Percentiles rank a stretch among this genome's conserved stretches.
phyloP scores from a whole-genome alignment of 2,797 vertebrate genomes.

The Oreochromis mossambicus region DNA sequence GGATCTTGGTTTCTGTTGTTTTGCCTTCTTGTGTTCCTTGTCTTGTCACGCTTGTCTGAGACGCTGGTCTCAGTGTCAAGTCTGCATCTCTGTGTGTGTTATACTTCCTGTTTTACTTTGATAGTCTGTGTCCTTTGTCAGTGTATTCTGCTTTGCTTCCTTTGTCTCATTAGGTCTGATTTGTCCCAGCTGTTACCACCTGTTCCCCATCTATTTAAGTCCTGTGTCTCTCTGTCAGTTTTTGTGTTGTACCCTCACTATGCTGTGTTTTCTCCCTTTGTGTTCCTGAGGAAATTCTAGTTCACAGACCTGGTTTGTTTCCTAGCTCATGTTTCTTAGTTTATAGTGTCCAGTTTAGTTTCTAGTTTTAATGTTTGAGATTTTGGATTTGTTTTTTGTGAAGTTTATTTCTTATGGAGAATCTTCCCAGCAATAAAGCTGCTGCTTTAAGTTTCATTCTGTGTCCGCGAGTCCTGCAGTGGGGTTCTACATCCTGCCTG shows the following conservation, averaged over 20 bases:
- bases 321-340: neutral
- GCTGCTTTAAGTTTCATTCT: neutral
- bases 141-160: neutral
- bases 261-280: neutral
- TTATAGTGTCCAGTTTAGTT: neutral
- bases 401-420: neutral
- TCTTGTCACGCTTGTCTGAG: neutral
- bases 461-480: neutral
- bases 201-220: neutral
- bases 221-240: neutral
- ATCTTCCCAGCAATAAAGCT: neutral
- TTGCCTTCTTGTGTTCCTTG: neutral
- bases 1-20: neutral
- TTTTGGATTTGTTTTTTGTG: neutral
- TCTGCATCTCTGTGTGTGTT: accelerated
- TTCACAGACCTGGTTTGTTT: neutral
- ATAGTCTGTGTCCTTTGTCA: neutral
- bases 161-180: neutral
- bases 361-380: accelerated
- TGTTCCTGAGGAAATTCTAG: neutral
- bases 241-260: accelerated
- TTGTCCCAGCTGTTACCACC: neutral
- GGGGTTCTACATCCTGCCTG: neutral
- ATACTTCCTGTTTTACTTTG: neutral
- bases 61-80: neutral